Conservation (phyloP, 2,888 invertebrate species). For the Gasteruption jaculator region DNA sequence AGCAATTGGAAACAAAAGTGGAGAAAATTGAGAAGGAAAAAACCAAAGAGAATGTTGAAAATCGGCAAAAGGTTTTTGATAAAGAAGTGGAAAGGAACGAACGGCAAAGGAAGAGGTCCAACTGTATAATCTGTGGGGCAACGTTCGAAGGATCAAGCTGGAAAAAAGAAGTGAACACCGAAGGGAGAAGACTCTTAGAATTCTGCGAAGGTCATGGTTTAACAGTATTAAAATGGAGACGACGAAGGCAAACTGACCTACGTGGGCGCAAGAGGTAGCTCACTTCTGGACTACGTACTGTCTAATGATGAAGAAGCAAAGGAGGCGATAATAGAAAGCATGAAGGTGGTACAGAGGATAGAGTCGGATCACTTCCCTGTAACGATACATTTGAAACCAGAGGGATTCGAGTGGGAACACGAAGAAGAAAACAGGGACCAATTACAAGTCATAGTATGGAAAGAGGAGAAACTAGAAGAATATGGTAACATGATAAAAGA, state of each 20-base stretch:
- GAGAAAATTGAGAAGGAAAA: slow-evolving; percentile 5
- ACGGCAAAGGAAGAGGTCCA: too few species aligned
- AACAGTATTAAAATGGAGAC: slow-evolving; percentile 12
- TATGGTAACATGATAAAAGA: too few species aligned
- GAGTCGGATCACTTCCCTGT: too few species aligned
- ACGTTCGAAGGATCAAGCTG: slow-evolving; percentile 3
- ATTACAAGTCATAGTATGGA: too few species aligned
- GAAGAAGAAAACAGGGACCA: too few species aligned
- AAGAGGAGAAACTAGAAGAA: too few species aligned
- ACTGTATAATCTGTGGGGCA: too few species aligned
- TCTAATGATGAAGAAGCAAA: too few species aligned
- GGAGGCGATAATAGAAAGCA: neutral
- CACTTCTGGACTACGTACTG: slow-evolving; percentile 10
- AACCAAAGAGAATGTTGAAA: too few species aligned
- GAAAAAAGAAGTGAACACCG: slow-evolving; percentile 8
- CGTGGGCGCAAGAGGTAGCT: slow-evolving; percentile 9
- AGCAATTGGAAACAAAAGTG: slow-evolving; percentile 2
- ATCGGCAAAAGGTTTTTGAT: too few species aligned
- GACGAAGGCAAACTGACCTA: slow-evolving; percentile 8
- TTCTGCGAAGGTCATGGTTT: slow-evolving; percentile 11
- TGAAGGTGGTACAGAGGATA: neutral
- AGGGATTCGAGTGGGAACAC: too few species aligned
- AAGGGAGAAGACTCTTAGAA: slow-evolving; percentile 9
- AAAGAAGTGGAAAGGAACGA: slow-evolving; percentile 7
- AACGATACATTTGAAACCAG: too few species aligned